phyloP scores from a whole-genome alignment of 2,888 invertebrate genomes.

The Exocentrus adspersus region DNA sequence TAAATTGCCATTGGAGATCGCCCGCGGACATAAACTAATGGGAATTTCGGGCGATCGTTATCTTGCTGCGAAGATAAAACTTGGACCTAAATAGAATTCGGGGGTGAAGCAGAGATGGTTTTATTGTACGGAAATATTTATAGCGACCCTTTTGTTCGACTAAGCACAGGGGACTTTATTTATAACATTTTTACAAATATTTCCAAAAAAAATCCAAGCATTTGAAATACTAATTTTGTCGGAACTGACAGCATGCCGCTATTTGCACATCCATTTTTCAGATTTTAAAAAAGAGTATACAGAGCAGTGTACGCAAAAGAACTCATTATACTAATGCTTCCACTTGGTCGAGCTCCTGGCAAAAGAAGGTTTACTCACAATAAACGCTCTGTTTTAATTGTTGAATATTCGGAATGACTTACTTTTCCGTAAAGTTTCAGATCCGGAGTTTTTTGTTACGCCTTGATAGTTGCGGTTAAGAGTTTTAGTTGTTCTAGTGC shows the following conservation, averaged over 20 bases:
- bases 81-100: background rate
- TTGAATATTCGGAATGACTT: constrained; percentile 24
- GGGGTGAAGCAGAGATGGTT: constrained; percentile 1
- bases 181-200: too few species aligned
- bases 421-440: constrained; percentile 16
- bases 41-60: constrained; percentile 35
- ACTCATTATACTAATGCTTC: constrained; percentile 36
- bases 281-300: constrained; percentile 11
- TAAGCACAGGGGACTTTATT: too few species aligned
- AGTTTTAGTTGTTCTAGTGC: constrained; percentile 21
- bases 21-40: constrained; percentile 38
- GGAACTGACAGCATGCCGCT: too few species aligned
- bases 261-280: background rate
- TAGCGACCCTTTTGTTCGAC: too few species aligned
- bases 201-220: too few species aligned
- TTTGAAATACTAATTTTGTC: too few species aligned
- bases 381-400: constrained; percentile 24
- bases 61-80: constrained; percentile 15
- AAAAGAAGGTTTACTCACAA: constrained; percentile 20
- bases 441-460: constrained; percentile 17
- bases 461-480: constrained; percentile 5
- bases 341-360: constrained; percentile 20
- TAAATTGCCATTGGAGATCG: constrained; percentile 38
- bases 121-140: too few species aligned
- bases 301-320: constrained; percentile 8